Evolutionary conservation across 2,888 invertebrate genomes (phyloP).

Genomic region (Phortica okadai): DNA sequence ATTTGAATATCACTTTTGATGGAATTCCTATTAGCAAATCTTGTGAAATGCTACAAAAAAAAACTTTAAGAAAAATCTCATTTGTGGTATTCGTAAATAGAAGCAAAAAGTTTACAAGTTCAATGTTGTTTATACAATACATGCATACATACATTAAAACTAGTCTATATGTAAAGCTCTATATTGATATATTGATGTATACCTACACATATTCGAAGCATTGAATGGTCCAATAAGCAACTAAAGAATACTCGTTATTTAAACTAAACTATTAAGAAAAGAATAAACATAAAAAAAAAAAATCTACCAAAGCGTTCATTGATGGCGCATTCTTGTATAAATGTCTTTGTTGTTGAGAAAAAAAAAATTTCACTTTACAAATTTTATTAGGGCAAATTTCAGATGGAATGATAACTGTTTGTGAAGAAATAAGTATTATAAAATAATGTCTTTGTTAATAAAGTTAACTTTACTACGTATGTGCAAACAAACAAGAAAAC

Average conservation of each 20-base stretch:
- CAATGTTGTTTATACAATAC: constrained; percentile 43
- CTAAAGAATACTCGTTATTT: constrained; percentile 50
- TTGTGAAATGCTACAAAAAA: constrained; percentile 14
- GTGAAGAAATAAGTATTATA: not conserved
- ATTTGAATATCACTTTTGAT: constrained; percentile 31
- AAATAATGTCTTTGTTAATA: constrained; percentile 21
- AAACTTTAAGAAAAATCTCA: not conserved
- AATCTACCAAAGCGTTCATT: not conserved
- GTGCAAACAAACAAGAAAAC: constrained; percentile 7
- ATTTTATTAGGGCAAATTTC: constrained; percentile 11
- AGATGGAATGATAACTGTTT: not conserved
- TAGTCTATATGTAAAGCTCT: constrained; percentile 1
- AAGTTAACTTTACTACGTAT: constrained; percentile 28
- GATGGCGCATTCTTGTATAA: not conserved
- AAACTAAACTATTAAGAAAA: constrained; percentile 21
- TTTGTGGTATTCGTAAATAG: not conserved
- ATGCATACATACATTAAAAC: constrained; percentile 41
- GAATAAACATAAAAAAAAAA: not conserved
- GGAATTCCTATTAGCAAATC: constrained; percentile 33
- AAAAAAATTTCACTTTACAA: constrained; percentile 11
- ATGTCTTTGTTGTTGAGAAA: constrained; percentile 17
- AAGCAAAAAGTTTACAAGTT: constrained; percentile 26
- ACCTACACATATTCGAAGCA: constrained; percentile 47
- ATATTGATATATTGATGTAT: constrained; percentile 45
- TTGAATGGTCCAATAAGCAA: constrained; percentile 63